phyloP scores from a whole-genome alignment of 2,113 vertebrate genomes.

The Morphnarchus princeps region DNA sequence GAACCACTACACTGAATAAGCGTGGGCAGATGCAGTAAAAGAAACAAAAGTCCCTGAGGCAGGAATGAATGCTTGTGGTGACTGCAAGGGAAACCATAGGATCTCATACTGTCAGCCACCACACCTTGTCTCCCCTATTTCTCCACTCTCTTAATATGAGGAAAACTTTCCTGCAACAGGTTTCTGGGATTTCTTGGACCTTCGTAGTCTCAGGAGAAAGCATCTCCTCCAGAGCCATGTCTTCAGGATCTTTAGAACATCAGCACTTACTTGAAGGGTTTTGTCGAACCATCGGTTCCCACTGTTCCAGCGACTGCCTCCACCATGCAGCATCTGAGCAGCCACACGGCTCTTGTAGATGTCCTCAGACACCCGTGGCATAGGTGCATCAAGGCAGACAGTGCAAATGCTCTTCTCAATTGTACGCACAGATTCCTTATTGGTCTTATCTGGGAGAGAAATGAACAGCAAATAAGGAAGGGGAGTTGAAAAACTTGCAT shows the following conservation, averaged over 20 bases:
- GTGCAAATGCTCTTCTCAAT: conserved; percentile 97
- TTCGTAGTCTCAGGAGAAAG: not conserved
- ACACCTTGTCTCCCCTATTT: not conserved
- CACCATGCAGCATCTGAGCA: conserved; percentile 92
- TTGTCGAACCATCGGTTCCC: conserved; percentile 99
- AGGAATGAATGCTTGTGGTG: not conserved
- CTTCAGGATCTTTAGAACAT: not conserved
- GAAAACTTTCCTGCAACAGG: not conserved
- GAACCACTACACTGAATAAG: not conserved
- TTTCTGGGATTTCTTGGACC: not conserved
- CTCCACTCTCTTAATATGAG: not conserved
- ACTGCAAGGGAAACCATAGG: not conserved
- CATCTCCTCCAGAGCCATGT: not conserved
- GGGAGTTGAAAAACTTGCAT: not conserved
- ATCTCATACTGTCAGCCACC: not conserved
- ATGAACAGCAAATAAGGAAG: not conserved
- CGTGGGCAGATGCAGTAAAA: not conserved
- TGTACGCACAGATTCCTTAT: conserved; percentile 89
- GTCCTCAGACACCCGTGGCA: conserved; percentile 85
- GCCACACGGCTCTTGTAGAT: conserved; percentile 85
- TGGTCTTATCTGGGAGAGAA: conserved; percentile 85
- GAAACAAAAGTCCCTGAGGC: not conserved
- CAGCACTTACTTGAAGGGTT: conserved; percentile 84
- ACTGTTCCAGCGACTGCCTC: conserved; percentile 89
- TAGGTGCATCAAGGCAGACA: conserved; percentile 87